Evolutionary conservation across 1,140 invertebrate genomes (phyloP).

Genomic region (Drosophila lini): DNA sequence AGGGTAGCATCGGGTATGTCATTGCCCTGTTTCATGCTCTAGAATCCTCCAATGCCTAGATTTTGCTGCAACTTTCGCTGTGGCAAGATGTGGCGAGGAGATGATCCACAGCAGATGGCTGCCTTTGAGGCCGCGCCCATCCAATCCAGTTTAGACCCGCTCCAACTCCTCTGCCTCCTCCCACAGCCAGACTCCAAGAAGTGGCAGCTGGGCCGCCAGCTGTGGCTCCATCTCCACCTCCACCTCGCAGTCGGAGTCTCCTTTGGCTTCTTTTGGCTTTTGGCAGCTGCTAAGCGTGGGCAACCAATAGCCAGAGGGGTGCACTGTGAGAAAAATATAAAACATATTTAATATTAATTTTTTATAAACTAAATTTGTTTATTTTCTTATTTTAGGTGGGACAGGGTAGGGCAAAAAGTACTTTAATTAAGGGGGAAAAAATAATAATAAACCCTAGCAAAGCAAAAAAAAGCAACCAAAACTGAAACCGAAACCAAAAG

Average conservation of each 20-base stretch:
- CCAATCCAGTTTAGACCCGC: constrained; percentile 65
- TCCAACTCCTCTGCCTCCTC: background rate
- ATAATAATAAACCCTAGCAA: constrained; percentile 6
- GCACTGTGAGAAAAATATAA: constrained; percentile 1
- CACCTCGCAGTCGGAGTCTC: constrained; percentile 5
- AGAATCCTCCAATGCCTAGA: constrained; percentile 18
- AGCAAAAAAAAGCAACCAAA: background rate
- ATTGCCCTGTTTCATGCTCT: constrained; percentile 18
- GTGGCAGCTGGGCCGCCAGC: constrained; percentile 49
- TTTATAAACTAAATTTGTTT: background rate
- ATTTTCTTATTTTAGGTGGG: background rate
- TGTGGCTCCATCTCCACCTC: constrained; percentile 40
- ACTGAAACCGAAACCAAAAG: constrained; percentile 13
- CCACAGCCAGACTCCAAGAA: constrained; percentile 13
- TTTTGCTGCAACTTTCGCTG: constrained; percentile 61
- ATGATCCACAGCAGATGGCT: constrained; percentile 69
- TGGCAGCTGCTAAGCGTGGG: constrained; percentile 51
- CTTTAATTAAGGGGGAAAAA: constrained; percentile 47
- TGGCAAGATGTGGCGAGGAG: constrained; percentile 14
- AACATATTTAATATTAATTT: no score
- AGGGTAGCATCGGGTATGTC: constrained; percentile 18
- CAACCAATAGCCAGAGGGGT: constrained; percentile 5
- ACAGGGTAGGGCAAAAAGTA: background rate
- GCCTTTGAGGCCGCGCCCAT: constrained; percentile 49
- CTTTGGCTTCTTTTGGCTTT: constrained; percentile 22